Percentiles rank a stretch among this genome's conserved stretches.
phyloP scores from a whole-genome alignment of 35 echinoderm and acorn worm species.

The Ophioderma brevispina region DNA sequence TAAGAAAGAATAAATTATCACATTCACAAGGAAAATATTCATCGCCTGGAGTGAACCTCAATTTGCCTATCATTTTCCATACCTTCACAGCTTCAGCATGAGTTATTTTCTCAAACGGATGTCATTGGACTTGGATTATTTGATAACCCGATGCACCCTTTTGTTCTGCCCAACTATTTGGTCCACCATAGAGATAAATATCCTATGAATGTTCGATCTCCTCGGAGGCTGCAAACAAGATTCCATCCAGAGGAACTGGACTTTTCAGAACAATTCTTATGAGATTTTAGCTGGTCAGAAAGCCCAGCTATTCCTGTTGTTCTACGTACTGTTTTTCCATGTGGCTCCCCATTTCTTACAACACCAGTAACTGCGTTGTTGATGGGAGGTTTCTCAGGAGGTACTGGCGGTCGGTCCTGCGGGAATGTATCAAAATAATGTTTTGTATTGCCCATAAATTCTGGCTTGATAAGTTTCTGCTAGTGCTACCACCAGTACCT shows the following conservation, averaged over 20 bases:
- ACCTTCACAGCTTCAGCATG: conserved; percentile 96
- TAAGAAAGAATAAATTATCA: too few species aligned
- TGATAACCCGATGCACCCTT: conserved; percentile 83
- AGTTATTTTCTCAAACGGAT: conserved; percentile 88
- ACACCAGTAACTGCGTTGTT: neutral
- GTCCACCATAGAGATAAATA: conserved; percentile 94
- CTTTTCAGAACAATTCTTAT: conserved; percentile 85
- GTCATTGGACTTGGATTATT: conserved; percentile 79
- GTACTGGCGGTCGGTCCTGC: neutral
- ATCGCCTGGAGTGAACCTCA: too few species aligned
- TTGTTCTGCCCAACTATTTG: conserved; percentile 66
- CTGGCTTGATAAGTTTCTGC: neutral
- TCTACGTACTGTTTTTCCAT: conserved; percentile 67
- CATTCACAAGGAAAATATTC: too few species aligned
- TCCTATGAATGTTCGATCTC: conserved; percentile 91
- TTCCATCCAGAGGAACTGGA: conserved; percentile 14
- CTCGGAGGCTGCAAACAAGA: conserved; percentile 89
- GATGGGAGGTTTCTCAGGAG: neutral
- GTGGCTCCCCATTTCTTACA: conserved; percentile 56
- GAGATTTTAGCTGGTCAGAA: conserved; percentile 53
- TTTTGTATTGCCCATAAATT: neutral
- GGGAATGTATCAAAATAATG: conserved; percentile 34
- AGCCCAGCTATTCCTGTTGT: conserved; percentile 18
- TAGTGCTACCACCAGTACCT: neutral
- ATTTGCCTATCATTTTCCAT: too few species aligned